phyloP scores from a whole-genome alignment of 2,113 vertebrate species.

The Triplophysa tibetana region DNA sequence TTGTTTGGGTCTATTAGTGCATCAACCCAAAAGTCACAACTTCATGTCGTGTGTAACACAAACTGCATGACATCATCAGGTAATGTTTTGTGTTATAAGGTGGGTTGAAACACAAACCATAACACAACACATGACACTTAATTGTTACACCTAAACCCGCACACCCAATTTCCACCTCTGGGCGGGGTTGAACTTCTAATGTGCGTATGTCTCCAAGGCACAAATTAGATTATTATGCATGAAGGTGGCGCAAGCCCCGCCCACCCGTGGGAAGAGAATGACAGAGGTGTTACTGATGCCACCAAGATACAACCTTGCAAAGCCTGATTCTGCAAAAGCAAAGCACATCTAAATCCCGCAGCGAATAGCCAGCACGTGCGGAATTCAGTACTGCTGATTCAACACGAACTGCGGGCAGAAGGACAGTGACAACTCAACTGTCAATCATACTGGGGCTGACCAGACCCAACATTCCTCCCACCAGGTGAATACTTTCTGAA shows the following conservation, averaged over 20 bases:
- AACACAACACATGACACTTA: not conserved
- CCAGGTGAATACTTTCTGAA: not conserved
- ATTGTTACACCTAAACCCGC: not conserved
- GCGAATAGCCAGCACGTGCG: slow-evolving; percentile 2
- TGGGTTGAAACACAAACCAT: slow-evolving; percentile 2
- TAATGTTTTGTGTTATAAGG: not conserved
- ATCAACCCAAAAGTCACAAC: not conserved
- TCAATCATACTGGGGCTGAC: slow-evolving; percentile 10
- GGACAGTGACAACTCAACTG: slow-evolving; percentile 22
- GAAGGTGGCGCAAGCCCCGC: not conserved
- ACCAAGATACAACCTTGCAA: not conserved
- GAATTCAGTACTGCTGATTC: slow-evolving; percentile 39
- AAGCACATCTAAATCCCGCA: slow-evolving; percentile 19
- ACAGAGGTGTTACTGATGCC: slow-evolving; percentile 16
- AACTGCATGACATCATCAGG: not conserved
- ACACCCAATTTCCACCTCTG: not conserved
- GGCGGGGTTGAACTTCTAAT: not conserved
- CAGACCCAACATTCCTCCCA: not conserved
- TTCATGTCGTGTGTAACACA: not conserved
- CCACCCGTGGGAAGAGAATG: not conserved
- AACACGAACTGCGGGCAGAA: not conserved
- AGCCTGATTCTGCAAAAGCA: slow-evolving; percentile 34
- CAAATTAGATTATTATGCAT: not conserved
- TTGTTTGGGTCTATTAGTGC: not conserved
- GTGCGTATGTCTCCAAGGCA: not conserved